phyloP scores from a whole-genome alignment of 2,797 vertebrate genomes.

The Sebastes miniatus region DNA sequence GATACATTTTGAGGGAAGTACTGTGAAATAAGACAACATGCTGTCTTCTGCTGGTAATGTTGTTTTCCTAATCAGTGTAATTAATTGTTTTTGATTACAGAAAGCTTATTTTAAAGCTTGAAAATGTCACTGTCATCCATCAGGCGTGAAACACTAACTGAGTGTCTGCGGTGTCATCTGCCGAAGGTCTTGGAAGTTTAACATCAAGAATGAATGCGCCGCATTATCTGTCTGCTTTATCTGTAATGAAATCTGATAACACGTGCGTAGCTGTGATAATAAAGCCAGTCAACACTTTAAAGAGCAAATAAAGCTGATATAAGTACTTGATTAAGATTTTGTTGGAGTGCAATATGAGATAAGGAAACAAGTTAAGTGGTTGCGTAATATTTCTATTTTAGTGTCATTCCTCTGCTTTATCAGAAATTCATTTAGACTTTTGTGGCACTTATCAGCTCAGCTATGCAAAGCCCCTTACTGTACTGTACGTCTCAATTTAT shows the following conservation, averaged over 20 bases:
- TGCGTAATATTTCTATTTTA: slow-evolving; percentile 10
- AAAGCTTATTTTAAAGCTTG: neutral
- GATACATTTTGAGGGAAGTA: neutral
- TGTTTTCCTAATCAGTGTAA: neutral
- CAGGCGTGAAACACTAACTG: neutral
- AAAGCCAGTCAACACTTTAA: neutral
- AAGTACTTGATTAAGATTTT: slow-evolving; percentile 12
- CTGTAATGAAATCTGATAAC: slow-evolving; percentile 29
- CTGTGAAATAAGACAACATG: neutral
- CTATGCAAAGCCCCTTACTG: neutral
- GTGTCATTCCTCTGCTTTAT: slow-evolving; percentile 12
- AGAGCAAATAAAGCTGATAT: slow-evolving; percentile 15
- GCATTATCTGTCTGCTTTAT: slow-evolving; percentile 28
- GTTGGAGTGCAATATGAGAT: slow-evolving; percentile 30
- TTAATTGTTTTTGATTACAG: slow-evolving; percentile 22
- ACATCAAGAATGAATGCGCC: neutral
- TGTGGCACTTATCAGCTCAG: slow-evolving; percentile 17
- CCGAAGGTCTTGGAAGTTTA: neutral
- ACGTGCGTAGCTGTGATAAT: neutral
- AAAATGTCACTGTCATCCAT: neutral
- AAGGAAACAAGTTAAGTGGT: neutral
- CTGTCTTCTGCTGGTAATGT: neutral
- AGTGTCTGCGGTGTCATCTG: neutral
- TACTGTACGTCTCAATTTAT: neutral
- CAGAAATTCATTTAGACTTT: slow-evolving; percentile 21